These are phyloP conservation scores for Helicoverpa armigera DNA, from an alignment of 1,140 invertebrate species.

Conservation along the genomic window DNA sequence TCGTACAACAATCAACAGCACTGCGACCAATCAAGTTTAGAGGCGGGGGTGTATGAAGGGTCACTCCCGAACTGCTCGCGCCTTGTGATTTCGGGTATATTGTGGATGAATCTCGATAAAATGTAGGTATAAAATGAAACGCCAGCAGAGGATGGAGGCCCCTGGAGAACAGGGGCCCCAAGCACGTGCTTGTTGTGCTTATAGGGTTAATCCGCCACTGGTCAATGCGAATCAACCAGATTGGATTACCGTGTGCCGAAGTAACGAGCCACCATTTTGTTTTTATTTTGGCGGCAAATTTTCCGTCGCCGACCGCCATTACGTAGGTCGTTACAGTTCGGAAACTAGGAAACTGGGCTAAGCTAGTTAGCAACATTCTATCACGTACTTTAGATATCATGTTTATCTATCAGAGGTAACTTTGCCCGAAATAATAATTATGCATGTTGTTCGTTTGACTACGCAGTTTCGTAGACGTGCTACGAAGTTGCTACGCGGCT, in stretches of 20 bases:
- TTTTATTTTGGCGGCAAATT: slow-evolving; percentile 62
- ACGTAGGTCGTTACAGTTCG: slow-evolving; percentile 3
- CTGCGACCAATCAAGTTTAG: no score
- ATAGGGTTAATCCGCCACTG: no score
- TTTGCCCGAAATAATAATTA: not conserved
- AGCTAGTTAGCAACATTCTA: slow-evolving; percentile 12
- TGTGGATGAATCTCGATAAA: no score
- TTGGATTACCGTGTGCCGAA: slow-evolving; percentile 64
- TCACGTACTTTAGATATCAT: not conserved
- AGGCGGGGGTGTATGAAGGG: no score
- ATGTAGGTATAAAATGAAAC: no score
- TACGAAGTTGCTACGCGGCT: not conserved
- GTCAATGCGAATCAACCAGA: slow-evolving; percentile 63
- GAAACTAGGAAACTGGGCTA: slow-evolving; percentile 28
- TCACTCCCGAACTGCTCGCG: no score
- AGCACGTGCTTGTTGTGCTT: no score
- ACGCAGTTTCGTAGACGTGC: slow-evolving; percentile 1
- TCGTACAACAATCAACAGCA: no score
- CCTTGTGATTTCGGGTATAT: no score
- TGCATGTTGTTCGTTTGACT: no score
- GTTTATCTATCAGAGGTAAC: not conserved
- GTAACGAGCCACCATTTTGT: slow-evolving; percentile 64
- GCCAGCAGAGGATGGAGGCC: no score
- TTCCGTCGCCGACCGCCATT: slow-evolving; percentile 46
- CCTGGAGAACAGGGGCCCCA: no score